Evolutionary conservation across 1,140 invertebrate species (phyloP), one percentile per base, ranked within the genome.

Genomic region (Cydia splendana): DNA sequence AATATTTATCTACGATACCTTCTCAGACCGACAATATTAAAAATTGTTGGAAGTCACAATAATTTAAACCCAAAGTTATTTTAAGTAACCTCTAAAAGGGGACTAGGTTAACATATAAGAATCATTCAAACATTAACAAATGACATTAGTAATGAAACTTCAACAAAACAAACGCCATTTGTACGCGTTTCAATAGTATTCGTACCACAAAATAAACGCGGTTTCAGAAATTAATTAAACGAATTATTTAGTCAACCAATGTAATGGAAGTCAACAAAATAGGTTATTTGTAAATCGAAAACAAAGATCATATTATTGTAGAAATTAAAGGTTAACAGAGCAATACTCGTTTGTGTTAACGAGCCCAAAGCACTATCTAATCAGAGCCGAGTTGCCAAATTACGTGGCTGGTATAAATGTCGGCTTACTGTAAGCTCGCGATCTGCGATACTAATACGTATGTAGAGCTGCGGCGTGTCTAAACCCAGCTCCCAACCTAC

Each of bases 341-440:
- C 84, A 79, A 83, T 87, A 84, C 87, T 90, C 88, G 90, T 92
- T 77, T 90, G 88, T 77, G 83, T 82, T 90, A 92, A 92, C 89
- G 88, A 90, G 89, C 79, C 82, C 84, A 84, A 90, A 90, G 87
- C 87, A 89, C 88, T 91, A 90, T 91, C 90, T 92, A 92, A 92
- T 90, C 90, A 91, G 85, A 89, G 89, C 83, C 87, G 86, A 89
- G 86, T 90, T 91, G 90, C 88, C 90, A 91, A 92, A 92, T 92
- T 91, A 89, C 88, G 86, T 88, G 85, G 87, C 79, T 83, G 88
- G 88, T 92, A 90, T 88, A 87, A 90, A 90, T 87, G 90, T 85
- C 81, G 84, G 86, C 82, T 89, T 87, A 90, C 87, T 91, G 89
- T 91, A 90, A 91, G 88, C 89, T 87, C 85, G 82, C 83, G 81